Percentiles rank a stretch among this genome's conserved stretches.
These are phyloP conservation scores for Tinamus major DNA, from an alignment of 2,797 vertebrate species.

Conservation along the genomic window DNA sequence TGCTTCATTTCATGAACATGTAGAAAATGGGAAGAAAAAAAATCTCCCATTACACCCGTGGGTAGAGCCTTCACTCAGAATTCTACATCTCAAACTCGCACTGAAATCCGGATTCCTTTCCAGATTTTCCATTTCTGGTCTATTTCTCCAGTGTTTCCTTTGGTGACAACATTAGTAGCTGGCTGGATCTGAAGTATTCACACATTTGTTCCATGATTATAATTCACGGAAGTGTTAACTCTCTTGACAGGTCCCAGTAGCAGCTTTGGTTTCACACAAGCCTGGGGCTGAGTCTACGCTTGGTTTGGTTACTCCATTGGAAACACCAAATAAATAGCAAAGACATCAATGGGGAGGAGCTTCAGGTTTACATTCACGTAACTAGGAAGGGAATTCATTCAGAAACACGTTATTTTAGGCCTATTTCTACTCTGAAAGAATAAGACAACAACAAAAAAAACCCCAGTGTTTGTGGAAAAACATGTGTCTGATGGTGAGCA, in stretches of 20 bases:
- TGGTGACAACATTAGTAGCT: slow-evolving; percentile 4
- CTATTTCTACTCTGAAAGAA: slow-evolving; percentile 5
- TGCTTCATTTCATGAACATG: background rate
- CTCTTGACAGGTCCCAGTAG: slow-evolving; percentile 12
- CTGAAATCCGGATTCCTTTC: slow-evolving; percentile 9
- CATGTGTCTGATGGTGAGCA: background rate
- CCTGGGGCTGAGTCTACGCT: background rate
- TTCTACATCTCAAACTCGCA: background rate
- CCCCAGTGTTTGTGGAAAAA: background rate
- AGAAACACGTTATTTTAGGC: slow-evolving; percentile 1
- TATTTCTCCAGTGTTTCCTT: slow-evolving; percentile 39
- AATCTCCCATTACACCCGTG: background rate
- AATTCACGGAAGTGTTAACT: background rate
- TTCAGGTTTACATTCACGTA: background rate
- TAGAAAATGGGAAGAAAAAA: background rate
- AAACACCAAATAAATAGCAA: background rate
- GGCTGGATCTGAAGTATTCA: background rate
- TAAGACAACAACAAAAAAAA: background rate
- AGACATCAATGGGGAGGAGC: background rate
- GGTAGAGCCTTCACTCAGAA: background rate
- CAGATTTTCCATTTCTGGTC: background rate
- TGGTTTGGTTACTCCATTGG: background rate
- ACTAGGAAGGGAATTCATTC: background rate
- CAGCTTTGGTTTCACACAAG: background rate
- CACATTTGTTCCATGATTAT: background rate